Evolutionary conservation across 2,797 vertebrate species (phyloP).

Genomic region (Phoxinus dragarum): DNA sequence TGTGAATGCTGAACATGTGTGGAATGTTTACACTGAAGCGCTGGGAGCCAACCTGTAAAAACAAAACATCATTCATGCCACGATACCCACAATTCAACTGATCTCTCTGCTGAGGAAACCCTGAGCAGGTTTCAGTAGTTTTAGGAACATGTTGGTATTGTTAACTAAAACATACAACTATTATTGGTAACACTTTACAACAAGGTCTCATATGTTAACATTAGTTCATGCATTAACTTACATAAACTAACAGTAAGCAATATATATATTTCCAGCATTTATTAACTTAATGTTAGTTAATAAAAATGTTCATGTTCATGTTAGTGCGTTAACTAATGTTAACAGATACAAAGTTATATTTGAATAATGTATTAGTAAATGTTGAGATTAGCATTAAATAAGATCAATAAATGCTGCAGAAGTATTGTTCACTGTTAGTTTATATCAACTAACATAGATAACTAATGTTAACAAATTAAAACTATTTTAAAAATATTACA

Average conservation of each 20-base stretch:
- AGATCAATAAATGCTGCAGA: neutral
- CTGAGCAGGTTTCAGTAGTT: neutral
- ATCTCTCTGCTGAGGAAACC: neutral
- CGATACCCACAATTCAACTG: slow-evolving; percentile 22
- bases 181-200: neutral
- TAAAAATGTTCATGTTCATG: neutral
- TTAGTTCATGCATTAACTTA: neutral
- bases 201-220: neutral
- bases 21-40: slow-evolving; percentile 99
- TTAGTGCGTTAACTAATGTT: neutral
- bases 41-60: slow-evolving; percentile 91
- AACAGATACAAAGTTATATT: neutral
- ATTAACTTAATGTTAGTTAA: neutral
- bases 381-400: neutral
- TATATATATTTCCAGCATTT: neutral
- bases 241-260: neutral
- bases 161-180: neutral
- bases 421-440: neutral
- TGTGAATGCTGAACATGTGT: slow-evolving; percentile 98
- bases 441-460: neutral
- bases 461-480: neutral
- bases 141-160: neutral
- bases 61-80: slow-evolving; percentile 65
- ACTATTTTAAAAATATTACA: too few species aligned
- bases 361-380: neutral